phyloP scores from a whole-genome alignment of 1,140 invertebrate species.

The Pentalonia nigronervosa region DNA sequence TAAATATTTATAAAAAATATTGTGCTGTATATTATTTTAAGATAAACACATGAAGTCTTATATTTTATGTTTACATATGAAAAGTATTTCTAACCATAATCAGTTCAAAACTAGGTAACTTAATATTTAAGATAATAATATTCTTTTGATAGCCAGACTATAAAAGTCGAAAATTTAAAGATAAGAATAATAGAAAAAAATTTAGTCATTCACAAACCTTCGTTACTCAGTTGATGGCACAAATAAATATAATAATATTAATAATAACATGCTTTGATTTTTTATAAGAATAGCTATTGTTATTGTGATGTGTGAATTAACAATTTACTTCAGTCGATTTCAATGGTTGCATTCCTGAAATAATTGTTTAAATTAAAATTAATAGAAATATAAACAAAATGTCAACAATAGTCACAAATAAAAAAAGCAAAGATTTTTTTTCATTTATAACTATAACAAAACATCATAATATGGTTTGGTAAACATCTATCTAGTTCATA shows the following conservation, averaged over 20 bases:
- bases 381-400: neutral
- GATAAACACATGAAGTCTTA: slow-evolving; percentile 24
- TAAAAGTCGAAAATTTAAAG: slow-evolving; percentile 43
- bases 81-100: slow-evolving; percentile 48
- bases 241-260: slow-evolving; percentile 33
- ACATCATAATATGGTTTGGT: too few species aligned
- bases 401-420: neutral
- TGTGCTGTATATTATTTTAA: slow-evolving; percentile 36
- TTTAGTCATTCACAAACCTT: slow-evolving; percentile 55
- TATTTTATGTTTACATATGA: slow-evolving; percentile 14
- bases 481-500: too few species aligned
- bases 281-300: slow-evolving; percentile 17
- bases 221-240: slow-evolving; percentile 41
- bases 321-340: slow-evolving; percentile 54
- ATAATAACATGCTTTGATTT: slow-evolving; percentile 42
- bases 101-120: slow-evolving; percentile 53
- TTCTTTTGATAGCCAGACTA: slow-evolving; percentile 42
- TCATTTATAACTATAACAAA: neutral
- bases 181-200: slow-evolving; percentile 20
- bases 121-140: slow-evolving; percentile 57
- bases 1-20: slow-evolving; percentile 13
- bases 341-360: slow-evolving; percentile 53
- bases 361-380: slow-evolving; percentile 2
- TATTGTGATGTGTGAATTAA: slow-evolving; percentile 30
- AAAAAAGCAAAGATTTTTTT: neutral